Evolutionary conservation across 2,113 vertebrate genomes (phyloP), one percentile per base, ranked within the genome.

Genomic region (Anarhynchus alexandrinus): DNA sequence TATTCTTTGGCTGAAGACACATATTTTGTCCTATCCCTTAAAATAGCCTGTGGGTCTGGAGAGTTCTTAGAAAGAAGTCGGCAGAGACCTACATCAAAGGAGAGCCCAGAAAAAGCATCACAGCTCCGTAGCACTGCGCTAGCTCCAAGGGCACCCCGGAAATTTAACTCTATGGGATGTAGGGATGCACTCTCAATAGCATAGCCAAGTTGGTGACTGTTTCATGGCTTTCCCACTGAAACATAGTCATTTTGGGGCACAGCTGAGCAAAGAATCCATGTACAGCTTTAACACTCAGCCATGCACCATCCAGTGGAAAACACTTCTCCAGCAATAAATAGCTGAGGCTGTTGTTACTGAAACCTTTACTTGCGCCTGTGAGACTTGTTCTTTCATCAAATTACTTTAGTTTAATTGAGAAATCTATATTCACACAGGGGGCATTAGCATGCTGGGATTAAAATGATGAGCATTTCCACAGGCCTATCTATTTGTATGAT

Each of bases 351-450:
- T 67, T 89, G 40, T 91, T 96, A 78, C 82, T 91, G 78, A 90
- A 92, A 80, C 89, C 38, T 87, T 62, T 92, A 82, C 76, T 67
- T 86, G 74, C 12, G 20, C 54, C 51, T 82, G n/a, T 62, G 82
- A 95, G 95, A 95, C 77, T 93, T 96, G 36, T 96, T 97, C 67
- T 96, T 98, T 96, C 90, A 97, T 65, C 94, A 88, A 97, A 97
- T 97, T 95, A 92, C 59, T 93, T 95, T 55, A 88, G 95, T 97
- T 97, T 98, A 98, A 97, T 97, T 96, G 91, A 97, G 92, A 98
- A 98, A 97, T 97, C 95, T 97, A 90, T 96, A 97, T 96, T 84
- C 94, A 92, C 96, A 94, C 18, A 76, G 66, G 90, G 81, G 82
- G 77, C 87, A 96, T 88, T 71, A 87, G 26, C 93, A 96, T 83